Base-by-base conservation (phyloP, 2,888 invertebrate genomes). In the Drosophila prolongata region DNA sequence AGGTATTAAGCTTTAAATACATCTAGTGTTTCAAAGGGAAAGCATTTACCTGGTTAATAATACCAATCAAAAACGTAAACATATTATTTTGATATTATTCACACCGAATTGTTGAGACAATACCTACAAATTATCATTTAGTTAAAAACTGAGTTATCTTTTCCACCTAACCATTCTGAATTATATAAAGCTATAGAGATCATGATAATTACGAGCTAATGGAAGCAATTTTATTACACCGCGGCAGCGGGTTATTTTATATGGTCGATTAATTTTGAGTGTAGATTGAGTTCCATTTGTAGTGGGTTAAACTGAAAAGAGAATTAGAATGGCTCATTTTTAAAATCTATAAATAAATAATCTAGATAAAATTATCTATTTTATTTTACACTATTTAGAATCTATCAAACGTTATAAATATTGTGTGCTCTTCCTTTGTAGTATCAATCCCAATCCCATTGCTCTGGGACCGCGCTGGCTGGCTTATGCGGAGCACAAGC, bases 401-500 rank as follows among this genome's bases (percentile, higher is more conserved):
- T 19, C 19, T 16, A 16, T 16, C 16, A 16, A 16, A 16, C 16
- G 16, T 16, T 16, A 16, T 16, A 16, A 16, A 16, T 16, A 24
- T 24, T 24, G 24, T 24, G 4, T 27, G 24, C 0, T 42, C 35
- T 40, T 24, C 6, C 42, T 8, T 69, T 78, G n/a, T 70, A 92
- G 92, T 37, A 91, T 92, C 24, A 94, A 93, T 88, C 93, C 93
- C 6, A 97, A 97, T 93, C 98, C 99, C 0, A 93, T 98, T 49
- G 96, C 98, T 0, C 93, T 99, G 30, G 98, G 98, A 0, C 95
- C 96, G 34, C 94, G 96, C 89, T 97, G 96, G 96, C 92, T 96
- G 79, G 96, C 96, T 0, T 96, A 96, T 89, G 97, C 98, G 58
- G 98, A 98, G 90, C 96, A 96, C 90, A 96, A 96, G 91, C 93